These are phyloP conservation scores for Tamias sibiricus DNA, from an alignment of 2,113 vertebrate species.

Conservation along the genomic window DNA sequence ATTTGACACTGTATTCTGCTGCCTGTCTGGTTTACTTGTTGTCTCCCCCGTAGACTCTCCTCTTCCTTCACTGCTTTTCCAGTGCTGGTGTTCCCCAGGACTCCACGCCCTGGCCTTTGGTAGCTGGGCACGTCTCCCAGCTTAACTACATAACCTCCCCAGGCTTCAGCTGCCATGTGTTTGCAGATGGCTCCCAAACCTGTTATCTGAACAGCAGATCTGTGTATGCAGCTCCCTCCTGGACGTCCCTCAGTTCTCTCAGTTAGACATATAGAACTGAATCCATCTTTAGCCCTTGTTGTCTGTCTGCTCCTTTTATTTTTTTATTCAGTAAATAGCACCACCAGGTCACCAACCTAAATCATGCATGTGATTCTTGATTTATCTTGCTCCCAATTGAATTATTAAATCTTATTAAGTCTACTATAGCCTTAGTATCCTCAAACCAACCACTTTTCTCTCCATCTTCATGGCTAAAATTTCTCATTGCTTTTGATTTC, in stretches of 20 bases:
- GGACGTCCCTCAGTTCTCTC: neutral
- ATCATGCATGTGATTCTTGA: neutral
- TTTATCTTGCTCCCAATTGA: neutral
- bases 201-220: neutral
- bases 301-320: neutral
- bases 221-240: neutral
- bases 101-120: neutral
- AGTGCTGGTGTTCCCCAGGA: neutral
- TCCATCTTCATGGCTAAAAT: neutral
- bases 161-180: neutral
- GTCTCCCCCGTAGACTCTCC: neutral
- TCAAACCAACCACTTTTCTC: neutral
- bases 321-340: neutral
- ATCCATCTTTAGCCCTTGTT: neutral
- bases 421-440: neutral
- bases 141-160: accelerated
- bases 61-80: neutral
- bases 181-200: too few relatives aligned
- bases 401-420: neutral
- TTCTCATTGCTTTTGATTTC: neutral
- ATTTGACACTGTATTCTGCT: too few relatives aligned
- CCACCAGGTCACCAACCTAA: neutral
- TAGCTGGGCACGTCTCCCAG: neutral
- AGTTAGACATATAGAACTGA: neutral
- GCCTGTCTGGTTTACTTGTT: neutral